A percentile compares a stretch with the other conserved stretches of the same genome.
These are phyloP conservation scores for Crossaster papposus DNA, from an alignment of 53 echinoderm and acorn worm genomes.

Conservation along the genomic window DNA sequence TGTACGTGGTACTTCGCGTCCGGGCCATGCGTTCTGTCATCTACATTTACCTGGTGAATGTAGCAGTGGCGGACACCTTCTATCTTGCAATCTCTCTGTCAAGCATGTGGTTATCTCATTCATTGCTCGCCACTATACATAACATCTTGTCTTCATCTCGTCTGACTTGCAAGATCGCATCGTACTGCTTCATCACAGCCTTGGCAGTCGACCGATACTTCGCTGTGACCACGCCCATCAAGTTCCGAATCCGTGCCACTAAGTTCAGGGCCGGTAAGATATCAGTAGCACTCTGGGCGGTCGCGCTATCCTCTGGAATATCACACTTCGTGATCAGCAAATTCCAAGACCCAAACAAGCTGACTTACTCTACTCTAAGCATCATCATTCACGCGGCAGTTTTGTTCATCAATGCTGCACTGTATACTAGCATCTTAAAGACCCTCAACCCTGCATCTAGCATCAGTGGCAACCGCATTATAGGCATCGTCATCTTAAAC, in stretches of 20 bases:
- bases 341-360: not conserved
- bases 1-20: not conserved
- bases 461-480: not conserved
- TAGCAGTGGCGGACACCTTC: not conserved
- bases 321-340: not conserved
- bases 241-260: not conserved
- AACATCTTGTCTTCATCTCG: not conserved
- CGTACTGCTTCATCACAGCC: constrained; percentile 3
- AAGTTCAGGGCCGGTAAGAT: not conserved
- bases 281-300: not conserved
- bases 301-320: not conserved
- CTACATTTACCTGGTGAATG: constrained; percentile 7
- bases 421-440: not conserved
- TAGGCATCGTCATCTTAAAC: constrained; percentile 12
- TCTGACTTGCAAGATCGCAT: not conserved
- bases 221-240: constrained; percentile 1
- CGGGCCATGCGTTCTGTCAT: not conserved
- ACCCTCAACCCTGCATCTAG: not conserved
- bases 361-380: not conserved
- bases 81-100: not conserved
- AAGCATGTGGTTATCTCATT: not conserved
- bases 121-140: not conserved
- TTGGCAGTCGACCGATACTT: constrained; percentile 27
- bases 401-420: not conserved
- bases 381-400: not conserved